Base-by-base conservation (phyloP, 2,888 invertebrate genomes). In the Loripinus fragilis region DNA sequence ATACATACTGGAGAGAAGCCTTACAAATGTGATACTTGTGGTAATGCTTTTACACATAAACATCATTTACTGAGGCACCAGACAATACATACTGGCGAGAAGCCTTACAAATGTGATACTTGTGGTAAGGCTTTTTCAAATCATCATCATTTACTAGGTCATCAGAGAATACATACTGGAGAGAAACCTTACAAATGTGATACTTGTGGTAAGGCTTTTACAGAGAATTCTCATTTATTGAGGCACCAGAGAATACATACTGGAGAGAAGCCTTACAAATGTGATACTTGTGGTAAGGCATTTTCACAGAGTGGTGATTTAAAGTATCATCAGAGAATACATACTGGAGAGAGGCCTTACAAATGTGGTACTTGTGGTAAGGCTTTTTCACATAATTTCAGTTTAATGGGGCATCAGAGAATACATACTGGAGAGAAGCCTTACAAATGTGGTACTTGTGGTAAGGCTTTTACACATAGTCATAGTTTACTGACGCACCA, bases 221-320 rank as follows among this genome's bases (percentile, higher is more conserved):
- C 80, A n/a, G 80, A 83, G 33, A 80, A 78, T 45, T 80, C 80
- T 25, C 78, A 80, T 38, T 55, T 83, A 33, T 52, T 69, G 20
- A 76, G 76, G 52, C 83, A 83, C 50, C 80, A 83, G 65, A n/a
- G 50, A 50, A 50, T n/a, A n/a, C n/a, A n/a, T n/a, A n/a, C n/a
- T n/a, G n/a, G n/a, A n/a, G n/a, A n/a, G n/a, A n/a, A n/a, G n/a
- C n/a, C n/a, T n/a, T n/a, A n/a, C n/a, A n/a, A n/a, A n/a, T n/a
- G n/a, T n/a, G n/a, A n/a, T n/a, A n/a, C 50, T 7, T 50, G 50
- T 23, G 50, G 50, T 7, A 50, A 12, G 23, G 17, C 20, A 12
- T 50, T 50, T 50, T 5, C n/a, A 50, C 23, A 15, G n/a, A 5
- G 10, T 5, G 23, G 50, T 50, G 5, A 5, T 50, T 15, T 23